Conservation (phyloP, 92 coral and sea anemone species). For the Palythoa grandiflora region DNA sequence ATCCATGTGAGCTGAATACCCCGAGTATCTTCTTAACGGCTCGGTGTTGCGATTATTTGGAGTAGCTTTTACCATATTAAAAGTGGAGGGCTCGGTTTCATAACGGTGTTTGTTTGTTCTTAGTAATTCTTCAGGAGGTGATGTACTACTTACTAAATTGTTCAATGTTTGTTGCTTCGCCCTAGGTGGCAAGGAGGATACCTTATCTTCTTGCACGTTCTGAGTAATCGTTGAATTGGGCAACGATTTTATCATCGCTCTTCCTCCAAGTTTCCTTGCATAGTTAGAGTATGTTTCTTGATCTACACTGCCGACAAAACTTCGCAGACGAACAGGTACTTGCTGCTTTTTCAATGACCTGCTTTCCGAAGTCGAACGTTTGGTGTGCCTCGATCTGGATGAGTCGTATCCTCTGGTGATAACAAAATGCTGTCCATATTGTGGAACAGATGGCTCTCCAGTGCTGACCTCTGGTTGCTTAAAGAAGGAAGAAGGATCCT, state of each 20-base stretch:
- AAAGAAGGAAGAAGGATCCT: background rate
- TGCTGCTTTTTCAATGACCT: background rate
- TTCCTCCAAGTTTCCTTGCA: conserved; percentile 25
- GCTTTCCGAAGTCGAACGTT: background rate
- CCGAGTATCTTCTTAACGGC: background rate
- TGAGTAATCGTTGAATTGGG: background rate
- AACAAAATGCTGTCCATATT: background rate
- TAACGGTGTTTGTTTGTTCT: background rate
- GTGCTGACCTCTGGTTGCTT: background rate
- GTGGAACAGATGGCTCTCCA: background rate
- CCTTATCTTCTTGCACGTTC: background rate
- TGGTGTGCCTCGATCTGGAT: background rate
- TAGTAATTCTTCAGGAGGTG: conserved; percentile 23
- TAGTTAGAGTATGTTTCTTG: conserved; percentile 27
- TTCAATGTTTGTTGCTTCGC: background rate
- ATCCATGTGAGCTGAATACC: background rate
- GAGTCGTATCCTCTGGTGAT: background rate
- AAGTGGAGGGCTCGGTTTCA: background rate
- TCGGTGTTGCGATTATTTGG: background rate
- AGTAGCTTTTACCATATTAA: background rate
- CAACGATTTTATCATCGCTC: background rate
- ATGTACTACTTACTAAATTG: conserved; percentile 19
- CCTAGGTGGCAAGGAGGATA: background rate
- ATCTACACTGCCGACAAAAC: conserved; percentile 20
- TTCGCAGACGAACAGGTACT: conserved; percentile 10